Conservation (phyloP, 1,140 invertebrate genomes). For the Dendrolimus kikuchii region DNA sequence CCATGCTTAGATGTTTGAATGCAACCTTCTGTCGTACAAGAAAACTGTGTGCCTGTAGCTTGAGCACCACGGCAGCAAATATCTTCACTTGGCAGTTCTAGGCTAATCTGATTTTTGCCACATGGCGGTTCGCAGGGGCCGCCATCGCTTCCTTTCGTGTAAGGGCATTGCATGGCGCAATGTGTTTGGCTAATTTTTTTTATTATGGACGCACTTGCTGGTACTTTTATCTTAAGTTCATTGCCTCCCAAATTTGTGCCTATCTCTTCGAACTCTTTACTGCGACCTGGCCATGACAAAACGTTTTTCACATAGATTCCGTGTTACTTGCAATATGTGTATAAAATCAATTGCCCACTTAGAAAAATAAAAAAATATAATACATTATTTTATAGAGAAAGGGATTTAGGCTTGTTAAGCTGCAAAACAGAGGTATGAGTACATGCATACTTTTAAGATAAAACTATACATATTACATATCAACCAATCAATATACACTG, state of each 20-base stretch:
- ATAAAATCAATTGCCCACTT: too few relatives aligned
- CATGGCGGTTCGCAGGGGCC: constrained; percentile 47
- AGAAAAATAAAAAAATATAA: too few relatives aligned
- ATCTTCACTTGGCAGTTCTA: constrained; percentile 43
- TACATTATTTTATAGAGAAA: too few relatives aligned
- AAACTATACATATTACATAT: too few relatives aligned
- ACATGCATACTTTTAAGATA: too few relatives aligned
- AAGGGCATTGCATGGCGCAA: constrained; percentile 51
- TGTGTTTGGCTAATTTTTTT: constrained; percentile 66
- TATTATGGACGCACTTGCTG: constrained; percentile 46
- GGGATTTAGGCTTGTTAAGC: too few relatives aligned
- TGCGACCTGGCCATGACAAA: constrained; percentile 61
- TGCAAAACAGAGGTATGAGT: too few relatives aligned
- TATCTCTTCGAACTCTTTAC: constrained; percentile 62
- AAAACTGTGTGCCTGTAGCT: constrained; percentile 52
- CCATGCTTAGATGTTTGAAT: constrained; percentile 43
- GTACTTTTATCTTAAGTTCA: constrained; percentile 62
- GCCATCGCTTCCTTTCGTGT: constrained; percentile 28
- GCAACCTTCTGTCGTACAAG: constrained; percentile 58
- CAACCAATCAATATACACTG: too few relatives aligned
- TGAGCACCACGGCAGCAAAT: constrained; percentile 42
- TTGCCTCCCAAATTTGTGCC: constrained; percentile 50
- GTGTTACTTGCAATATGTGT: background rate
- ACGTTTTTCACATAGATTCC: constrained; percentile 32
- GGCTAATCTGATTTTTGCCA: constrained; percentile 59